Base-by-base conservation (phyloP, 2,113 vertebrate genomes). In the Semnornis frantzii region DNA sequence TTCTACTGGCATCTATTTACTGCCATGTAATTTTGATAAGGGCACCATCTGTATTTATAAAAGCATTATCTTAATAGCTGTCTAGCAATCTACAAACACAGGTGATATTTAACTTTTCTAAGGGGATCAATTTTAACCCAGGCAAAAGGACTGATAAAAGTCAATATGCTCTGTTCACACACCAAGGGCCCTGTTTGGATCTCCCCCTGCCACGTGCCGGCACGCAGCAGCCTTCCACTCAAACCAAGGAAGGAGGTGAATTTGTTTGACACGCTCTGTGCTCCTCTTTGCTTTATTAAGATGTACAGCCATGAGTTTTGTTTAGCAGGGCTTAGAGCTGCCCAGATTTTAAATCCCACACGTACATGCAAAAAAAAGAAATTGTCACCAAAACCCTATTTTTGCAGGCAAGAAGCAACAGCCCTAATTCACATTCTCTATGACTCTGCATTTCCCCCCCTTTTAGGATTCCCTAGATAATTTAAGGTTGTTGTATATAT, bases 91-190 rank as follows among this genome's bases (percentile, higher is more conserved):
- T 97, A 97, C 96, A 98, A 98, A 98, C 97, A 98, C 91, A 73
- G 63, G 96, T 98, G 97, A 98, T 98, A 98, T 98, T 98, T 98
- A 98, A 97, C 97, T 98, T 98, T 97, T 97, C 98, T 97, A 97
- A 97, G 89, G 95, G 97, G 96, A 98, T 98, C 98, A 98, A 97
- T 97, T 97, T 97, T 91, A 94, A 97, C 96, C 87, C 93, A 96
- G 96, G 96, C 92, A 96, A 97, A 98, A 97, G 96, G 95, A 97
- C 96, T 98, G 95, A 90, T 96, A 87, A 92, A 93, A 96, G 96
- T 97, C 95, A 97, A 97, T 97, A 97, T 17, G 83, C 91, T 93
- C 77, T 96, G 96, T 79, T 93, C 97, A 95, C 94, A 96, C 87
- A 87, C 92, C 33, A 10, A 95, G 95, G 92, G 79, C 79, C 82